Percentiles rank a stretch among this genome's conserved stretches.
Conservation (phyloP, 2,797 vertebrate genomes). For the Hipposideros larvatus region DNA sequence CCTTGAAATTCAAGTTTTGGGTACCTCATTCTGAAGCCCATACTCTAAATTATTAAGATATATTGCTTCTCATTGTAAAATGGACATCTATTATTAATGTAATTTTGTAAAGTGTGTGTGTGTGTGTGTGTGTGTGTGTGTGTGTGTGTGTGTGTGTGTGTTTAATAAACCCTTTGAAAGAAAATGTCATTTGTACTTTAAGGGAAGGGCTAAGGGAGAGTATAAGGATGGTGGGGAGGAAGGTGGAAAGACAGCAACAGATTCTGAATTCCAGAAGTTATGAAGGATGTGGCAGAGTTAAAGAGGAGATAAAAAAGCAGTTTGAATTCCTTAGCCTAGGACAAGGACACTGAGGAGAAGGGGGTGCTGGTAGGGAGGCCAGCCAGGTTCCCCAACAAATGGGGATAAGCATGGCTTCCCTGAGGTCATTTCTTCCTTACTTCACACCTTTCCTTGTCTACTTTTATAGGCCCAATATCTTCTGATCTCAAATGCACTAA, state of each 20-base stretch:
- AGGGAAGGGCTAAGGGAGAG: background rate
- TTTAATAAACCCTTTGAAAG: background rate
- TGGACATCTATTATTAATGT: background rate
- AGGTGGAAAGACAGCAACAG: background rate
- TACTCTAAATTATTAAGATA: background rate
- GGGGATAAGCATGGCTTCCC: background rate
- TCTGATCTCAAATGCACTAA: background rate
- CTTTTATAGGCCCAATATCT: background rate
- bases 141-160: background rate
- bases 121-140: background rate
- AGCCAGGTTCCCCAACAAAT: background rate
- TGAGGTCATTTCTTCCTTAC: background rate
- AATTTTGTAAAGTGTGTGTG: background rate
- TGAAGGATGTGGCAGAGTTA: background rate
- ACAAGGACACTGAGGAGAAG: background rate
- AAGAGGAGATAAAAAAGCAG: background rate
- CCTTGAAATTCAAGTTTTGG: background rate
- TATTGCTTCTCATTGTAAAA: background rate
- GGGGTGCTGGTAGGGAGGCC: background rate
- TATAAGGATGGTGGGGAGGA: background rate
- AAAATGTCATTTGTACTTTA: constrained; percentile 31
- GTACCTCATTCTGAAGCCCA: background rate
- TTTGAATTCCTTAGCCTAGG: background rate
- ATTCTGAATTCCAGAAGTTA: background rate
- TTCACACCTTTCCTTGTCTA: background rate